Evolutionary conservation across 2,797 vertebrate species (phyloP).

Genomic region (Fistularia tabacaria): DNA sequence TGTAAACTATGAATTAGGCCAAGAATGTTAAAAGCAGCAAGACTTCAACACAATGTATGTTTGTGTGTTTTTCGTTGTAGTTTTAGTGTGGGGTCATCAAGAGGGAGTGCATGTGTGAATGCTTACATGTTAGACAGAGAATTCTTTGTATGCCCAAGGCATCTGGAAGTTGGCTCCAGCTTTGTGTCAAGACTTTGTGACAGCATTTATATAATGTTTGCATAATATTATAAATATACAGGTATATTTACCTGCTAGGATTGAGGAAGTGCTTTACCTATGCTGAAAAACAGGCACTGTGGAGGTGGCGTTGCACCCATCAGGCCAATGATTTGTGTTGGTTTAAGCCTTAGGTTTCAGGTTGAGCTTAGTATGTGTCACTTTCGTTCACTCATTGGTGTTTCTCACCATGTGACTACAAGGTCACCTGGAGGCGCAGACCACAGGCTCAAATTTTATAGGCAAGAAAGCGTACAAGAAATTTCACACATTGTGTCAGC

Average conservation of each 20-base stretch:
- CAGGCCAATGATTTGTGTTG: slow-evolving; percentile 63
- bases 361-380: slow-evolving; percentile 44
- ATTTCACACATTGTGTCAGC: neutral
- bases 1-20: slow-evolving; percentile 4
- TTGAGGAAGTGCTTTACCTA: slow-evolving; percentile 7
- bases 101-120: slow-evolving; percentile 47
- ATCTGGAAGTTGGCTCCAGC: slow-evolving; percentile 43
- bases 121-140: slow-evolving; percentile 59
- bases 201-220: slow-evolving; percentile 68
- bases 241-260: slow-evolving; percentile 70
- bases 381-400: slow-evolving; percentile 63
- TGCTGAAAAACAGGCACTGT: slow-evolving; percentile 33
- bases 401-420: slow-evolving; percentile 39
- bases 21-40: slow-evolving; percentile 18
- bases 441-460: slow-evolving; percentile 34
- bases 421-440: slow-evolving; percentile 50
- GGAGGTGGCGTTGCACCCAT: slow-evolving; percentile 36
- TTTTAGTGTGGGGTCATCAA: slow-evolving; percentile 6
- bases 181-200: slow-evolving; percentile 55
- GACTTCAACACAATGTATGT: slow-evolving; percentile 22
- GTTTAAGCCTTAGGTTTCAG: slow-evolving; percentile 60
- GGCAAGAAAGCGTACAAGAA: slow-evolving; percentile 2
- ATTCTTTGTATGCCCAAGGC: slow-evolving; percentile 59
- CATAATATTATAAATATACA: slow-evolving; percentile 65
- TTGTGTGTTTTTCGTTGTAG: slow-evolving; percentile 14